Percentiles rank a stretch among this genome's conserved stretches.
Evolutionary conservation across 1,140 invertebrate species (phyloP).

Genomic region (Drosophila ogumai): DNA sequence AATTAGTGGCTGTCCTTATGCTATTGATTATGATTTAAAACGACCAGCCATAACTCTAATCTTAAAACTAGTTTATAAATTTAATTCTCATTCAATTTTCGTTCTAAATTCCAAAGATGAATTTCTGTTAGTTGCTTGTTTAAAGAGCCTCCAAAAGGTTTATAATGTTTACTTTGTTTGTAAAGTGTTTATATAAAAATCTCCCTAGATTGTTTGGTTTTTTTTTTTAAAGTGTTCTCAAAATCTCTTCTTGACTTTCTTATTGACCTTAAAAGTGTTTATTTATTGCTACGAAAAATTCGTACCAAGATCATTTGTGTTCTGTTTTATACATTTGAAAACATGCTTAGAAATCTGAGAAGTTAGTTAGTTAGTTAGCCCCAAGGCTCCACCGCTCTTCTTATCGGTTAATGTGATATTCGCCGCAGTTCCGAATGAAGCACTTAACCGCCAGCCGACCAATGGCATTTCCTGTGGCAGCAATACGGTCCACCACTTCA

Average conservation of each 20-base stretch:
- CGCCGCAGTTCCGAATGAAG: constrained; percentile 91
- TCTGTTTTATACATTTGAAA: not conserved
- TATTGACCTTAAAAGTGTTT: constrained; percentile 1
- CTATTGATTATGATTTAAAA: not conserved
- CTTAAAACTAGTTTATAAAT: not conserved
- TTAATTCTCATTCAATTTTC: not conserved
- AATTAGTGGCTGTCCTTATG: not conserved
- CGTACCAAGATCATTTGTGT: constrained; percentile 1
- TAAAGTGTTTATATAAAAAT: constrained; percentile 52
- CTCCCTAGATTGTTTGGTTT: not conserved
- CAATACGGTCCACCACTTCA: constrained; percentile 92
- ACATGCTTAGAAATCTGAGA: constrained; percentile 6
- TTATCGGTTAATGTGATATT: constrained; percentile 85
- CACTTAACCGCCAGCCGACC: constrained; percentile 92
- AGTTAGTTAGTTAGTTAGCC: no score
- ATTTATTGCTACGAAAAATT: constrained; percentile 10
- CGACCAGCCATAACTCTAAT: not conserved
- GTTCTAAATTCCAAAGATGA: not conserved
- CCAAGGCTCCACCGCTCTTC: not conserved
- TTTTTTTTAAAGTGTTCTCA: not conserved
- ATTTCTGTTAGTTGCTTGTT: constrained; percentile 1
- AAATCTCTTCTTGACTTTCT: not conserved
- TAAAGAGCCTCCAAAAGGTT: constrained; percentile 48
- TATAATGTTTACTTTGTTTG: constrained; percentile 17
- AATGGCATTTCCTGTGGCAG: constrained; percentile 90